Evolutionary conservation across 1,140 invertebrate genomes (phyloP).

Genomic region (Pentalonia nigronervosa): DNA sequence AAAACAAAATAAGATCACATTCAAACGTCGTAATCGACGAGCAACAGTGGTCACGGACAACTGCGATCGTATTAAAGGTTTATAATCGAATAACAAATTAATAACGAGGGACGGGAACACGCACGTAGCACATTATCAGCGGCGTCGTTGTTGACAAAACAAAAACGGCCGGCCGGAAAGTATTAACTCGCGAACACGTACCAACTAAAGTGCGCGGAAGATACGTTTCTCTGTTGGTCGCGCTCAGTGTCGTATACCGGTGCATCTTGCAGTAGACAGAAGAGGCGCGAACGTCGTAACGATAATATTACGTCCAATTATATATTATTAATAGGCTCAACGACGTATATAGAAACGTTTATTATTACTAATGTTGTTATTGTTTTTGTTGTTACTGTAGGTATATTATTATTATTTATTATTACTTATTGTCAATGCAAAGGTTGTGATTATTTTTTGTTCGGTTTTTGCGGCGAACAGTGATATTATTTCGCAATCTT

Average conservation of each 20-base stretch:
- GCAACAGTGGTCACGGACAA: not conserved
- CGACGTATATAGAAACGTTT: not conserved
- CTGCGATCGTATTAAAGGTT: not conserved
- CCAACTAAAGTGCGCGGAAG: not conserved
- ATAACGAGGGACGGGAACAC: not conserved
- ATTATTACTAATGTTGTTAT: not conserved
- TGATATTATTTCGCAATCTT: slow-evolving; percentile 4
- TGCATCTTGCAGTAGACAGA: not conserved
- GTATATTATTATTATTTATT: not conserved
- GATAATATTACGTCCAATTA: not conserved
- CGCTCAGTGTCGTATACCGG: not conserved
- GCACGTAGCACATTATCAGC: not conserved
- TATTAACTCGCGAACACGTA: not conserved
- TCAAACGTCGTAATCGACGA: not conserved
- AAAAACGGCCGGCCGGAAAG: not conserved
- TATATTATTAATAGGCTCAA: not conserved
- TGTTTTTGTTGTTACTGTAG: not conserved
- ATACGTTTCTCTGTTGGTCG: not conserved
- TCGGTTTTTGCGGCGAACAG: not conserved
- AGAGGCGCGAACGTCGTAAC: not conserved
- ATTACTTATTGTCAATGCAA: not conserved
- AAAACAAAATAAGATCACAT: not conserved
- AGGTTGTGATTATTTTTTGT: not conserved
- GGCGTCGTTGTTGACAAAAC: not conserved
- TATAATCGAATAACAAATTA: not conserved